Base-by-base conservation (phyloP, 2,113 vertebrate species). In the Lepisosteus oculatus region DNA sequence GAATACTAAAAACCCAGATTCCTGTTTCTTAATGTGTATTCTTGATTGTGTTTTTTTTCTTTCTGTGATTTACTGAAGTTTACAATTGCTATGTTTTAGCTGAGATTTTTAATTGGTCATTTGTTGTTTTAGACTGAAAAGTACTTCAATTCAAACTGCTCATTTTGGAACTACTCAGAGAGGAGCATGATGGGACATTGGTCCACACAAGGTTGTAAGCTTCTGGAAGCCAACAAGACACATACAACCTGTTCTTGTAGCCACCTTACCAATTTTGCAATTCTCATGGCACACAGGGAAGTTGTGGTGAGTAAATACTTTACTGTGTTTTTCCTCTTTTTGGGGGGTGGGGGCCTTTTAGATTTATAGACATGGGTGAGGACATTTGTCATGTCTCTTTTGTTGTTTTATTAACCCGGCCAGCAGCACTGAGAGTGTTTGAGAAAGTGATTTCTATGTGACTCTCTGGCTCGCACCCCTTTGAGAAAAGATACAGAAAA, bases 121-220 rank as follows among this genome's bases (percentile, higher is more conserved):
- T 85, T 80, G 85, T 67, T 90, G 87, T 93, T 85, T 82, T 86
- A 99, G 97, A 93, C 95, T 85, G 93, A 98, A 81, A 94, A 97
- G 93, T 99, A 98, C 87, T 98, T 97, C 92, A 98, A 99, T 90
- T 94, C 97, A 90, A 99, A 99, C 90, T 99, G 97, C 84, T 99
- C 97, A 80, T 99, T 99, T 90, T 99, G 97, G 97, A 99, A 99
- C 90, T 99, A 99, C 90, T 99, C 97, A 0, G 97, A 99, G 85
- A 95, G 97, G 84, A 99, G 95, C 59, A 99, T 99, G 97, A 99
- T 97, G 95, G 97, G 97, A 78, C 95, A 97, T 86, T 99, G 97
- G 97, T 99, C 97, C 85, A 99, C 97, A 69, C 96, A 99, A 88
- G 97, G 97, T 87, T 99, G 97, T 94, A 98, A 95, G 84, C 94